Conservation (phyloP, 2,888 invertebrate species). For the Ochropleura leucogaster region DNA sequence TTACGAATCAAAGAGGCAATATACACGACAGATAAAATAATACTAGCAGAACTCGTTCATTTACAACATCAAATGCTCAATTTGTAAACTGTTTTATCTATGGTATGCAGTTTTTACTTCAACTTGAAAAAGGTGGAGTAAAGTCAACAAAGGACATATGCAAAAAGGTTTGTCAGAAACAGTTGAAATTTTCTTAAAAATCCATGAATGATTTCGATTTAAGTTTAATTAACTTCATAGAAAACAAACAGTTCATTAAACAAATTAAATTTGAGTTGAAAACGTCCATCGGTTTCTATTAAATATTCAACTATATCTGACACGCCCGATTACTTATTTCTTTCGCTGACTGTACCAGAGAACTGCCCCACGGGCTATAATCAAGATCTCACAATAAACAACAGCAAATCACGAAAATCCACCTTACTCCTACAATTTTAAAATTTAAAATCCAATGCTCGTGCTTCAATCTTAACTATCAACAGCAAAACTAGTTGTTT, state of each 20-base stretch:
- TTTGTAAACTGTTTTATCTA: conserved; percentile 64
- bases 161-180: no score
- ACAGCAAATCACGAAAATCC: conserved; percentile 59
- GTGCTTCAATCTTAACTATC: conserved; percentile 7
- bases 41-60: conserved; percentile 26
- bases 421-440: conserved; percentile 61
- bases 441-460: conserved; percentile 60
- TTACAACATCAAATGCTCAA: conserved; percentile 68
- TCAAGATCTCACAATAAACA: conserved; percentile 66
- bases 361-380: conserved; percentile 76
- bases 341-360: conserved; percentile 55
- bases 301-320: no score
- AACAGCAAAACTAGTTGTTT: conserved; percentile 10
- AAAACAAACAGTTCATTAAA: no score
- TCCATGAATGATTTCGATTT: no score
- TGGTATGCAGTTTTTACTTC: conserved; percentile 70
- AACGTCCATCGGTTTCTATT: no score
- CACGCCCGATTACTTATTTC: no score
- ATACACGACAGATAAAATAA: background rate
- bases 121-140: conserved; percentile 71
- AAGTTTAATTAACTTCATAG: no score
- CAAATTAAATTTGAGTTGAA: no score
- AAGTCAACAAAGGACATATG: no score
- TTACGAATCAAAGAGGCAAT: conserved; percentile 12
- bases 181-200: no score